Base-by-base conservation (phyloP, 92 coral and sea anemone species). In the Umimayanthus chanpuru region DNA sequence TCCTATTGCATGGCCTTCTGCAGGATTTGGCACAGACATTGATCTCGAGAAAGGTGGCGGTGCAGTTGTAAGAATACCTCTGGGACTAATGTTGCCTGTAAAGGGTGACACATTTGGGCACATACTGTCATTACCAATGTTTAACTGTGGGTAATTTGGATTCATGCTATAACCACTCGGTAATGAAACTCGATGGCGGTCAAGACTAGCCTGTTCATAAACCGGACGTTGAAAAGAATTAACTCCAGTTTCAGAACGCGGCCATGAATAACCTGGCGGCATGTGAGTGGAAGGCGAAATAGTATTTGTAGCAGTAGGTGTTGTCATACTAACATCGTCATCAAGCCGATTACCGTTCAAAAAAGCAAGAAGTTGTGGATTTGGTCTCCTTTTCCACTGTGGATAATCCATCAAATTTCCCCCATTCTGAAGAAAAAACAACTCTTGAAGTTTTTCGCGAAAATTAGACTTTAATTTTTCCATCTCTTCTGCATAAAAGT, bases 351-450 rank as follows among this genome's bases (percentile, higher is more conserved):
- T 92, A 50, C 95, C 68, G 91, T 93, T 95, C 9, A 93, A 87
- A 80, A 92, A 95, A 26, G 88, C 89, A 40, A 91, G 81, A 76
- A 94, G 88, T 53, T 93, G 96, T 5, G 96, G 93, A 47, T 80
- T 91, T 79, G 99, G 96, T 67, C 93, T 92, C 78, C 98, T 81
- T 88, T 94, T 93, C 98, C 96, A 96, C 0, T 87, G 66, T 9
- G 93, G 93, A 88, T 92, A 92, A 83, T 96, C 99, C 92, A 96
- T 93, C 79, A 96, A 85, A 71, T 92, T 95, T 47, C 97, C 97
- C 36, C 99, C 99, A 90, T 75, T 93, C 89, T 96, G 99, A 78
- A 96, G 98, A 88, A 96, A 96, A 88, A 80, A 96, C 76, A 96
- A 81, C 80, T 96, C 99, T 80, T 95, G 98, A n/a, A 96, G 88